Evolutionary conservation across 2,113 vertebrate genomes (phyloP).

Genomic region (Tamias sibiricus): DNA sequence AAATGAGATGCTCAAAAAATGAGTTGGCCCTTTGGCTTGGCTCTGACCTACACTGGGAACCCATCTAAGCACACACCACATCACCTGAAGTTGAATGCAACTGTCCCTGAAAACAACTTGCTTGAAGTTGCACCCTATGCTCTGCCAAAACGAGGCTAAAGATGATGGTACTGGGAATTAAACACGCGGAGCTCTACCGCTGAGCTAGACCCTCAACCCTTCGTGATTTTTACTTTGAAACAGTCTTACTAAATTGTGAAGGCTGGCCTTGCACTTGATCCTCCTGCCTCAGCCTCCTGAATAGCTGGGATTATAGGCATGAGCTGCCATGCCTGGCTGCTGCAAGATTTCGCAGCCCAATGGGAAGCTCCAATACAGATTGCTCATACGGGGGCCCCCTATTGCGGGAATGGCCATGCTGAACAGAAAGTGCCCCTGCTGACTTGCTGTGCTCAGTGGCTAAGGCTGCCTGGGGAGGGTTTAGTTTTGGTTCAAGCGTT

Average conservation of each 20-base stretch:
- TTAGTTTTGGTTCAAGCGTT: background rate
- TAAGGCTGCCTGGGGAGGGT: background rate
- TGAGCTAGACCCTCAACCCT: too few species aligned
- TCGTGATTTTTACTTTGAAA: too few species aligned
- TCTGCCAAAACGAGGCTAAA: background rate
- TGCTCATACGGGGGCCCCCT: background rate
- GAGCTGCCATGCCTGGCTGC: too few species aligned
- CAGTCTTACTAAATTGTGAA: too few species aligned
- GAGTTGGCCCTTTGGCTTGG: background rate
- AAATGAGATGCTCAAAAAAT: background rate
- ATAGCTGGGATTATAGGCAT: too few species aligned
- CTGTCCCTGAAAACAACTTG: background rate
- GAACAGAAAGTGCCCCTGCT: background rate
- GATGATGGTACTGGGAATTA: too few species aligned
- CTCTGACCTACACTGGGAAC: background rate
- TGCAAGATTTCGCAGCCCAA: background rate
- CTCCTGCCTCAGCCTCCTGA: too few species aligned
- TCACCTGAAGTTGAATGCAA: background rate
- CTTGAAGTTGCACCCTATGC: background rate
- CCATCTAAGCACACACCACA: background rate
- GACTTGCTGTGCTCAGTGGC: background rate
- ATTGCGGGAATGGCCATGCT: background rate
- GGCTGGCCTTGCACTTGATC: too few species aligned
- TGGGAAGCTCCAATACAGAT: background rate
- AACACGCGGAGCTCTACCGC: too few species aligned